Conservation (phyloP, 2,888 invertebrate species). For the Cremastobaeus sp. region DNA sequence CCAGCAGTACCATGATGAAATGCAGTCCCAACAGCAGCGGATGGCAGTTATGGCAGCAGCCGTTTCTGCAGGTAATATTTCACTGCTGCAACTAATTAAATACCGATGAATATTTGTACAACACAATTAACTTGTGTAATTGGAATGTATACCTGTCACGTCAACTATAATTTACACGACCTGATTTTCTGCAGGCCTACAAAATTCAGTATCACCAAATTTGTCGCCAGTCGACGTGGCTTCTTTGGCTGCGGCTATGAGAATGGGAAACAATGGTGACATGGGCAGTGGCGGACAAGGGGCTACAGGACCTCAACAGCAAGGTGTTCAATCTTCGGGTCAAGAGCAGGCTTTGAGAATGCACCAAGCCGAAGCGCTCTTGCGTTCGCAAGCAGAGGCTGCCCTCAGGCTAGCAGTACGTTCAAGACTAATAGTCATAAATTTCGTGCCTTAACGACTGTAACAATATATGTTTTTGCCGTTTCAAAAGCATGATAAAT, state of each 20-base stretch:
- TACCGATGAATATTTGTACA: not conserved
- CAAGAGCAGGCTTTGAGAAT: slow-evolving; percentile 82
- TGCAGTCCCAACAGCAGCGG: slow-evolving; percentile 82
- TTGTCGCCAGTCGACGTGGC: slow-evolving; percentile 77
- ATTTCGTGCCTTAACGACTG: no score
- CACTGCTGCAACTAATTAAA: not conserved
- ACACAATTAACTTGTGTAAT: no score
- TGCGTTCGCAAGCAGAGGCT: slow-evolving; percentile 92
- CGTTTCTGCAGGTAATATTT: slow-evolving; percentile 73
- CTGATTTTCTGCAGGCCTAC: slow-evolving; percentile 68
- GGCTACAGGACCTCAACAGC: slow-evolving; percentile 75
- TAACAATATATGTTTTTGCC: no score
- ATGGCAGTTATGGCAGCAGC: slow-evolving; percentile 78
- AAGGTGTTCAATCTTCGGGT: slow-evolving; percentile 74
- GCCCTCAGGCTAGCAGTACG: slow-evolving; percentile 87
- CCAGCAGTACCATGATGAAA: slow-evolving; percentile 80
- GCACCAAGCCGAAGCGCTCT: slow-evolving; percentile 87
- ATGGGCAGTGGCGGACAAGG: slow-evolving; percentile 76
- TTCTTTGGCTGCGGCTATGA: slow-evolving; percentile 76
- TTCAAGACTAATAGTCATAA: no score
- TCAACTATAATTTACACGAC: not conserved
- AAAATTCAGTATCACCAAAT: slow-evolving; percentile 77
- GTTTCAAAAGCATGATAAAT: no score
- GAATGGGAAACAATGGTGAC: slow-evolving; percentile 79
- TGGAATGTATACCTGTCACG: not conserved